These are phyloP conservation scores for Miichthys miiuy DNA, from an alignment of 2,797 vertebrate species.

Conservation along the genomic window DNA sequence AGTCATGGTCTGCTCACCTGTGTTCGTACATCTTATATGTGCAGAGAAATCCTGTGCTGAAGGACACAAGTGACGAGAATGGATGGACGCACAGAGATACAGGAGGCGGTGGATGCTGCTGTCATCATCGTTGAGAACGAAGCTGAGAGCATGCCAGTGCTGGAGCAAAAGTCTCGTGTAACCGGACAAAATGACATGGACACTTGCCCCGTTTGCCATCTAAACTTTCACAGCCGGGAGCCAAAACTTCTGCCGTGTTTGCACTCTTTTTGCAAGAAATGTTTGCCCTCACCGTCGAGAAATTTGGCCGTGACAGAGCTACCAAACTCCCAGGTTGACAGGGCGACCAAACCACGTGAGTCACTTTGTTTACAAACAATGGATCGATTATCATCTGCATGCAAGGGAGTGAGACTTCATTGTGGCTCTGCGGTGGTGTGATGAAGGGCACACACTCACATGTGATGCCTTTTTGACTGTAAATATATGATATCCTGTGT, in stretches of 20 bases:
- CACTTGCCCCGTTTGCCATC: conserved; percentile 88
- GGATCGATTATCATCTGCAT: neutral
- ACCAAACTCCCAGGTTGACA: conserved; percentile 45
- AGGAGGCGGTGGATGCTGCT: conserved; percentile 36
- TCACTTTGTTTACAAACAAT: conserved; percentile 71
- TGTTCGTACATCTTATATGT: neutral
- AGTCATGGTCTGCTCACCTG: conserved; percentile 8
- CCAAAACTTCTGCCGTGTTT: conserved; percentile 92
- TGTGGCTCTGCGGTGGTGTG: neutral
- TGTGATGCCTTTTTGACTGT: neutral
- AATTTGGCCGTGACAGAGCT: conserved; percentile 82
- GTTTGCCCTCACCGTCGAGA: conserved; percentile 87
- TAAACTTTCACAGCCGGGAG: conserved; percentile 89
- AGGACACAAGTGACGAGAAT: conserved; percentile 21
- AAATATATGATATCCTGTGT: neutral
- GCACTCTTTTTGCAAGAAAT: conserved; percentile 90
- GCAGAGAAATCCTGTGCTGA: too few relatives aligned
- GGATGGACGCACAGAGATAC: conserved; percentile 23
- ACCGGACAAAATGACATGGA: conserved; percentile 87
- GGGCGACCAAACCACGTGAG: conserved; percentile 74
- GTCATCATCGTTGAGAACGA: conserved; percentile 84
- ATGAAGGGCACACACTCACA: too few relatives aligned
- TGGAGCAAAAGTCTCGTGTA: conserved; percentile 78
- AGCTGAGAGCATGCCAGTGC: conserved; percentile 88
- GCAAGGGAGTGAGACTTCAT: too few relatives aligned